These are phyloP conservation scores for Isoperla grammatica DNA, from an alignment of 2,888 invertebrate species.

Conservation along the genomic window DNA sequence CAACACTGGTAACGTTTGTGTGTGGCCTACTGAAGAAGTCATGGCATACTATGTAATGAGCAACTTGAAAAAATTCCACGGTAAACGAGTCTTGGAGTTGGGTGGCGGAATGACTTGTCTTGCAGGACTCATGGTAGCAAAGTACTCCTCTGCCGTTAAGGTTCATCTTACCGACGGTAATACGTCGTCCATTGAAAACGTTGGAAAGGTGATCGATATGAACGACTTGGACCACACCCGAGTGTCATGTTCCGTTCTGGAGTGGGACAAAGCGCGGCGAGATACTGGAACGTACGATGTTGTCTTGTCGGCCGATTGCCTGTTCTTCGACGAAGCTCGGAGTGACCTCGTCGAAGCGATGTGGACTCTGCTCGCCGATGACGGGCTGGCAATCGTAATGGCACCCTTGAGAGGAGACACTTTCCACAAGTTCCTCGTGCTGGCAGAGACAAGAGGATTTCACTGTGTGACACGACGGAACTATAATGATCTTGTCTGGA, in stretches of 20 bases:
- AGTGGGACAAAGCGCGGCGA: slow-evolving; percentile 45
- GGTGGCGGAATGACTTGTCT: slow-evolving; percentile 83
- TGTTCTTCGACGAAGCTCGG: slow-evolving; percentile 70
- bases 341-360: slow-evolving; percentile 61
- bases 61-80: slow-evolving; percentile 58
- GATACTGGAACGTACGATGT: slow-evolving; percentile 51
- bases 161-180: slow-evolving; percentile 77
- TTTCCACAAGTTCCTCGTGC: slow-evolving; percentile 59
- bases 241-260: slow-evolving; percentile 44
- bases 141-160: slow-evolving; percentile 56
- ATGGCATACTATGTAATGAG: slow-evolving; percentile 61
- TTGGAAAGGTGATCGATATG: slow-evolving; percentile 56
- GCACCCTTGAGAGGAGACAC: slow-evolving; percentile 70
- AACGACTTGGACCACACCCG: slow-evolving; percentile 52
- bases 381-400: slow-evolving; percentile 65
- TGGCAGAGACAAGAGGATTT: slow-evolving; percentile 56
- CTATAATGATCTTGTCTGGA: slow-evolving; percentile 63
- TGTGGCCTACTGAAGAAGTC: slow-evolving; percentile 76
- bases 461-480: slow-evolving; percentile 51
- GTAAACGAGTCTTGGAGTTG: slow-evolving; percentile 65
- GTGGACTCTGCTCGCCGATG: slow-evolving; percentile 53
- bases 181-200: slow-evolving; percentile 66
- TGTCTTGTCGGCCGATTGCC: slow-evolving; percentile 71
- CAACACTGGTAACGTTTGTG: slow-evolving; percentile 73
- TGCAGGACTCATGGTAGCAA: slow-evolving; percentile 66